These are phyloP conservation scores for Mus spretus DNA, from an alignment of 2,797 vertebrate species.

Conservation along the genomic window DNA sequence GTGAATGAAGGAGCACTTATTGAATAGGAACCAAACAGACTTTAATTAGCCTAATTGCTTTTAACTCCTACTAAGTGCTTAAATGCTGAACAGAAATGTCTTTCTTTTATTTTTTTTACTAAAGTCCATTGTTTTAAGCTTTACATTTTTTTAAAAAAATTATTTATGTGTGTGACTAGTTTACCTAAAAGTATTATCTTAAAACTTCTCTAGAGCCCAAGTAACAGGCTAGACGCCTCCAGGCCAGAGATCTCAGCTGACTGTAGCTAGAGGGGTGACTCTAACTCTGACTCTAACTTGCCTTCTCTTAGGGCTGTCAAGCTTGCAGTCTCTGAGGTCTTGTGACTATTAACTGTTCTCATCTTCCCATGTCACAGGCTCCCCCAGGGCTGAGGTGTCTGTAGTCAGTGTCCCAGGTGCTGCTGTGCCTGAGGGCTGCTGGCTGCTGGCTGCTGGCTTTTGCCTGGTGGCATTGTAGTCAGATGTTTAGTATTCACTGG, in stretches of 20 bases:
- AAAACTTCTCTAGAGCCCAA: neutral
- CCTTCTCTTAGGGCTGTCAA: fast-evolving
- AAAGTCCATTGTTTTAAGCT: constrained; percentile 68
- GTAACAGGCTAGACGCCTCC: fast-evolving
- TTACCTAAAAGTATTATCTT: constrained; percentile 25
- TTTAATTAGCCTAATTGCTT: constrained; percentile 66
- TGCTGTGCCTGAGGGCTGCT: fast-evolving
- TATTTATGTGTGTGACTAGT: neutral
- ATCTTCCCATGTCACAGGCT: neutral
- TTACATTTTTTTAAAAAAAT: neutral
- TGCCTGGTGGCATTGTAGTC: neutral
- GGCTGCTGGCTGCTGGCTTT: neutral
- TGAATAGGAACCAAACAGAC: constrained; percentile 66
- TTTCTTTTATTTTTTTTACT: constrained; percentile 47
- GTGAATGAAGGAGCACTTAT: constrained; percentile 58
- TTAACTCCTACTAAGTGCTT: constrained; percentile 70
- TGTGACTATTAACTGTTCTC: neutral
- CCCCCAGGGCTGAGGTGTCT: neutral
- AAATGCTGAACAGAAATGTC: constrained; percentile 52
- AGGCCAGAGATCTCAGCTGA: neutral
- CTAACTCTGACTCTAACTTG: neutral
- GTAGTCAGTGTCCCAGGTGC: neutral
- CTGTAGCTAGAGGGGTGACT: neutral
- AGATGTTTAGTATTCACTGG: neutral
- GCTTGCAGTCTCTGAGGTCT: neutral